These are phyloP conservation scores for Falco punctatus DNA, from an alignment of 2,113 vertebrate genomes.

Conservation along the genomic window DNA sequence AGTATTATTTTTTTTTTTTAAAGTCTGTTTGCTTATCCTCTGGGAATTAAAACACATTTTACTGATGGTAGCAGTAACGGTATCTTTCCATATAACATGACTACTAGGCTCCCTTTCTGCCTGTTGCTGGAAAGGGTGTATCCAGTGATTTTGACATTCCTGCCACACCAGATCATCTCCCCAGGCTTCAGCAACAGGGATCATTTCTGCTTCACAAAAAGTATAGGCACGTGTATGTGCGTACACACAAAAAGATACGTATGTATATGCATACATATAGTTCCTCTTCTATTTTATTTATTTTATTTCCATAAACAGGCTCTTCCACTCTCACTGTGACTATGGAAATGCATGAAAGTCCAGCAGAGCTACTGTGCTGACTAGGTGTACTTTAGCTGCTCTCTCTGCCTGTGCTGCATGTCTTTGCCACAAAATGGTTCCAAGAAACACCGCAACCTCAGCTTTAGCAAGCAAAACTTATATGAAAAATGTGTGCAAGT, in stretches of 20 bases:
- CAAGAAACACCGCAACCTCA: background rate
- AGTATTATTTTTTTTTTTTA: background rate
- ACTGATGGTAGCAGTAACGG: background rate
- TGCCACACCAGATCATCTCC: background rate
- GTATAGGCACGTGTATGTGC: background rate
- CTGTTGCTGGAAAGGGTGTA: background rate
- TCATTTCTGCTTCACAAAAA: background rate
- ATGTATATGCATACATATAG: background rate
- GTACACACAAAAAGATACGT: background rate
- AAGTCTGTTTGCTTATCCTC: background rate
- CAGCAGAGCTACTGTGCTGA: background rate
- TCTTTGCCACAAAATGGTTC: background rate
- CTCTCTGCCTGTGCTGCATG: background rate
- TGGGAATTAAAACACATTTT: background rate
- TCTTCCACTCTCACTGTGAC: background rate
- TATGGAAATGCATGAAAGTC: background rate
- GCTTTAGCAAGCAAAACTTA: background rate
- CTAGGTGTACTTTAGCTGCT: background rate
- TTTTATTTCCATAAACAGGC: background rate
- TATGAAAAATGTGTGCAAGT: background rate
- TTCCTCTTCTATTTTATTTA: background rate
- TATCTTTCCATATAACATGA: background rate
- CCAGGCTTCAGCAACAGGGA: background rate
- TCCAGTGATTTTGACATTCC: slow-evolving; percentile 11
- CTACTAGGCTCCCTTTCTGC: background rate